Evolutionary conservation across 1,140 invertebrate genomes (phyloP).

Genomic region (Hestina assimilis): DNA sequence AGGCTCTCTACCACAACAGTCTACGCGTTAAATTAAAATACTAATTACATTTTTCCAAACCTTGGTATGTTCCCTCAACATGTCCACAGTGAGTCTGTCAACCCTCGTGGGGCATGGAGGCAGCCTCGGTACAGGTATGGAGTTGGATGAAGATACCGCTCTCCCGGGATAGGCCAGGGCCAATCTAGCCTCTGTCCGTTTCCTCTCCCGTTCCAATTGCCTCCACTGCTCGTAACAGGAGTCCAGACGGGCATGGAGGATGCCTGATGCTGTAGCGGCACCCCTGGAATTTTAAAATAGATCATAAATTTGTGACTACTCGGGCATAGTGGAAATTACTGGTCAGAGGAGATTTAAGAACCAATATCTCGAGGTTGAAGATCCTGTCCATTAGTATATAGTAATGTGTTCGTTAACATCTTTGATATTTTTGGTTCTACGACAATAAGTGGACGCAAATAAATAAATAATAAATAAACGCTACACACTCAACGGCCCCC

Average conservation of each 20-base stretch:
- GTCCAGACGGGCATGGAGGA: conserved; percentile 86
- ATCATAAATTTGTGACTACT: no score
- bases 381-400: no score
- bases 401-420: no score
- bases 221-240: conserved; percentile 91
- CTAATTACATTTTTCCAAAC: conserved; percentile 33
- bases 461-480: conserved; percentile 4
- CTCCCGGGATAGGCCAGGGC: conserved; percentile 89
- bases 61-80: conserved; percentile 83
- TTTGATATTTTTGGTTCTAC: no score
- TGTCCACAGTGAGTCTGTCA: conserved; percentile 90
- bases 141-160: conserved; percentile 90
- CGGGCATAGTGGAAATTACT: no score
- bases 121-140: conserved; percentile 87
- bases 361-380: no score
- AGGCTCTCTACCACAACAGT: not conserved
- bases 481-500: no score
- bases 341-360: no score
- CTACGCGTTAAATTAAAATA: not conserved
- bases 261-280: conserved; percentile 78
- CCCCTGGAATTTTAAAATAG: conserved; percentile 34
- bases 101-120: conserved; percentile 90
- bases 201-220: conserved; percentile 89
- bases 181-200: conserved; percentile 91
- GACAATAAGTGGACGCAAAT: no score